Evolutionary conservation across 2,113 vertebrate species (phyloP).

Genomic region (Ahaetulla prasina): DNA sequence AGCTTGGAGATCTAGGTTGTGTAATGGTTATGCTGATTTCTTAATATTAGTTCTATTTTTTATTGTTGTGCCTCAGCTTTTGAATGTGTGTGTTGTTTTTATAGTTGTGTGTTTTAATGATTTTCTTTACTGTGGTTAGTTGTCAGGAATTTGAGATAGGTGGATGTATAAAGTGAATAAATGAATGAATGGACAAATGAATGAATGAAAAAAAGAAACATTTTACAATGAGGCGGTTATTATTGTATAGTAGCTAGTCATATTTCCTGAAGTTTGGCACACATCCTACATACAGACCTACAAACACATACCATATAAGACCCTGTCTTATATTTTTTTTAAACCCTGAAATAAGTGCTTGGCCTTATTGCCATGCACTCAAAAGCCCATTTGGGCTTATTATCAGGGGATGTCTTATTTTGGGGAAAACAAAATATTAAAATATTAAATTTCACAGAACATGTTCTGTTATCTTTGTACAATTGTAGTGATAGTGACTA

Average conservation of each 20-base stretch:
- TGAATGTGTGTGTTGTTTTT: background rate
- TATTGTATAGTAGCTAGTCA: conserved; percentile 51
- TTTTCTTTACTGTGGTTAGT: background rate
- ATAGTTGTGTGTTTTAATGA: background rate
- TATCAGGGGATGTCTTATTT: too few relatives aligned
- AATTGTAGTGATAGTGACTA: background rate
- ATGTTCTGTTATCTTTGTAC: conserved; percentile 33
- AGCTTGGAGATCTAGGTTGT: background rate
- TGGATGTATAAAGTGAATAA: background rate
- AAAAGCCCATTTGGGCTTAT: too few relatives aligned
- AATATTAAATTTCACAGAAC: conserved; percentile 58
- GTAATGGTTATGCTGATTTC: background rate
- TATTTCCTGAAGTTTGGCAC: conserved; percentile 45
- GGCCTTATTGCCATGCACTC: too few relatives aligned
- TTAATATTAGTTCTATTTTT: background rate
- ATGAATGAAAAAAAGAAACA: background rate
- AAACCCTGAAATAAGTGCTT: too few relatives aligned
- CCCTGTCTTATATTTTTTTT: too few relatives aligned
- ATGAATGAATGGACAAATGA: background rate
- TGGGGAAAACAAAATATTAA: too few relatives aligned
- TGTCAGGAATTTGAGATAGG: background rate
- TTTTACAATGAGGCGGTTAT: conserved; percentile 55
- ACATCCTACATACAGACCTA: background rate
- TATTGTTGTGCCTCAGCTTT: background rate
- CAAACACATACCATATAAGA: conserved; percentile 21